Conservation (phyloP, 2,888 invertebrate genomes). For the Chymomyza amoena region DNA sequence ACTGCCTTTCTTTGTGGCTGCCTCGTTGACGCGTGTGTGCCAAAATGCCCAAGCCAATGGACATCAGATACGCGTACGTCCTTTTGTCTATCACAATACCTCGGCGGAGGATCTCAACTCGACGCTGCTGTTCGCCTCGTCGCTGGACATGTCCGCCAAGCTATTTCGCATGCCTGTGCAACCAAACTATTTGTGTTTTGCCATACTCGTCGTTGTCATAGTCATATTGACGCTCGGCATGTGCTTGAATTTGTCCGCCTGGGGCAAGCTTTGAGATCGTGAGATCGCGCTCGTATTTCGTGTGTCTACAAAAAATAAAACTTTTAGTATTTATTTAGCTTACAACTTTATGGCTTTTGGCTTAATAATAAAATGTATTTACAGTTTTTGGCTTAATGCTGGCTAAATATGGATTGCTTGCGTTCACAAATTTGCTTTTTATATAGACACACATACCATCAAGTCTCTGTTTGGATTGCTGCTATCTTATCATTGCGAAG, state of each 20-base stretch:
- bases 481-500: not conserved
- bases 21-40: slow-evolving; percentile 86
- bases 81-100: slow-evolving; percentile 89
- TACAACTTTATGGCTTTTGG: slow-evolving; percentile 29
- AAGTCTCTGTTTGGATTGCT: slow-evolving; percentile 49
- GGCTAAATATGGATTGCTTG: slow-evolving; percentile 31
- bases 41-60: slow-evolving; percentile 86
- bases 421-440: slow-evolving; percentile 58
- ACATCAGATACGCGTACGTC: slow-evolving; percentile 87
- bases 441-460: slow-evolving; percentile 24
- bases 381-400: slow-evolving; percentile 37
- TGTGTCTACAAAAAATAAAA: not conserved
- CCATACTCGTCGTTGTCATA: slow-evolving; percentile 82
- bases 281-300: not conserved
- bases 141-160: slow-evolving; percentile 86
- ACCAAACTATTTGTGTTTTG: slow-evolving; percentile 84
- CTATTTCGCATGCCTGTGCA: slow-evolving; percentile 87
- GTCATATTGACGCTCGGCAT: slow-evolving; percentile 85
- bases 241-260: slow-evolving; percentile 79
- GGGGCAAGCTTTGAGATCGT: slow-evolving; percentile 52
- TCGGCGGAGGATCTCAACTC: slow-evolving; percentile 87
- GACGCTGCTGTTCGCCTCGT: slow-evolving; percentile 87
- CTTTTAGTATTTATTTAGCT: slow-evolving; percentile 20
- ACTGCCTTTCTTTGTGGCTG: slow-evolving; percentile 82
- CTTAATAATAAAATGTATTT: slow-evolving; percentile 57